Evolutionary conservation across 2,113 vertebrate species (phyloP), one percentile per base, ranked within the genome.

Genomic region (Lipophrys pholis): DNA sequence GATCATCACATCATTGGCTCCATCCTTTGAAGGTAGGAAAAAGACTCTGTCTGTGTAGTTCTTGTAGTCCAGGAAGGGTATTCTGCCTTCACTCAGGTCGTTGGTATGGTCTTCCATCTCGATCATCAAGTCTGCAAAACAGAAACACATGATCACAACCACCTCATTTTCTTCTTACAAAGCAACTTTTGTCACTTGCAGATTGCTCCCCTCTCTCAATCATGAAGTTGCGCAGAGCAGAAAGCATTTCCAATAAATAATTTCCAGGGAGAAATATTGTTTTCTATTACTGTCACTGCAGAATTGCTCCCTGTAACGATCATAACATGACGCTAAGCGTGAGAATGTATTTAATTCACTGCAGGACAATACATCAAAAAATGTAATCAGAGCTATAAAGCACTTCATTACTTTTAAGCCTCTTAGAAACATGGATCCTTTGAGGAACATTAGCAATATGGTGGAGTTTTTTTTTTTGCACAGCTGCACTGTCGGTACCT

Each of bases 41-140:
- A 99, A 99, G 86, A 98, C 96, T 1, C 98, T 93, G 85, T 99
- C 96, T 0, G 96, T 98, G 91, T 99, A 99, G 3, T 95, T 98
- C 93, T 98, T 99, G 84, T 98, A 99, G 90, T 98, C 96, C 74
- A 98, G 83, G 73, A 98, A 96, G 0, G 98, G 97, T 79, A 97
- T 99, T 41, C 97, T 93, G 1, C 95, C 96, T 90, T 99, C 98
- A 1, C 94, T 97, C 75, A 97, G 88, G 1, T 99, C 97, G 6
- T 94, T 98, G 48, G 96, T 97, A 81, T 99, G 97, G 87, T 99
- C 98, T 69, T 99, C 97, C 98, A 99, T 99, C 89, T 99, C 97
- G 42, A 99, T 99, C 97, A 99, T 99, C 59, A 99, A 92, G 90
- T 99, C 98, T 99, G 84, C 6, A 0, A 71, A 39, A 67, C 6